Percentiles rank a stretch among this genome's conserved stretches.
Conservation (phyloP, 2,797 vertebrate genomes). For the Labroides dimidiatus region DNA sequence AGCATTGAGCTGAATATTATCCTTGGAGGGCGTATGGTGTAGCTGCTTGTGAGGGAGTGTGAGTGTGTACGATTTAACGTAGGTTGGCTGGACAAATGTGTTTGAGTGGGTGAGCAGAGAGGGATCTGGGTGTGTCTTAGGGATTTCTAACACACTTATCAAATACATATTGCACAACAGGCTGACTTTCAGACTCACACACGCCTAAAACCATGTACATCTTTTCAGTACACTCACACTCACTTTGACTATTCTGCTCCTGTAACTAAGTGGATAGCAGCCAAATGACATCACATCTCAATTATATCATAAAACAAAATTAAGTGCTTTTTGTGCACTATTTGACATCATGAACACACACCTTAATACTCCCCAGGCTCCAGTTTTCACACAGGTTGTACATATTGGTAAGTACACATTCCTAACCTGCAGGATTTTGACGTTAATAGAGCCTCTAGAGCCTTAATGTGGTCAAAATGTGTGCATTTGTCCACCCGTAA, state of each 20-base stretch:
- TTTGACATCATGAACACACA: not conserved
- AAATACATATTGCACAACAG: constrained; percentile 47
- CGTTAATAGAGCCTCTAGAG: not conserved
- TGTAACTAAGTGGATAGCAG: constrained; percentile 58
- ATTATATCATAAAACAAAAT: constrained; percentile 36
- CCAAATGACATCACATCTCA: constrained; percentile 50
- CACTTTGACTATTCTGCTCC: constrained; percentile 32
- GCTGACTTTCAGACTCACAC: constrained; percentile 24
- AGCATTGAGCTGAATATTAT: constrained; percentile 51
- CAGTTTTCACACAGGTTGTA: not conserved
- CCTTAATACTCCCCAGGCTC: not conserved
- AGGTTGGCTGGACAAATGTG: constrained; percentile 4
- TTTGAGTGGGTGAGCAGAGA: constrained; percentile 45
- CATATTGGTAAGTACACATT: not conserved
- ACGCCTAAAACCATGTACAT: constrained; percentile 2
- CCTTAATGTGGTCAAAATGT: not conserved
- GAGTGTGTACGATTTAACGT: constrained; percentile 4
- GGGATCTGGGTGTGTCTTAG: constrained; percentile 33
- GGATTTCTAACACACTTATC: constrained; percentile 46
- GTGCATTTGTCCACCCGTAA: not conserved
- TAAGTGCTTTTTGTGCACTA: not conserved
- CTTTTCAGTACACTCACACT: constrained; percentile 15
- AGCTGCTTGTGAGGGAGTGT: constrained; percentile 5
- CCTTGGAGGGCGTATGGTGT: constrained; percentile 22
- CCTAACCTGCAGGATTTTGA: not conserved